Conservation (phyloP, 2,797 vertebrate species). For the Macropodus opercularis region DNA sequence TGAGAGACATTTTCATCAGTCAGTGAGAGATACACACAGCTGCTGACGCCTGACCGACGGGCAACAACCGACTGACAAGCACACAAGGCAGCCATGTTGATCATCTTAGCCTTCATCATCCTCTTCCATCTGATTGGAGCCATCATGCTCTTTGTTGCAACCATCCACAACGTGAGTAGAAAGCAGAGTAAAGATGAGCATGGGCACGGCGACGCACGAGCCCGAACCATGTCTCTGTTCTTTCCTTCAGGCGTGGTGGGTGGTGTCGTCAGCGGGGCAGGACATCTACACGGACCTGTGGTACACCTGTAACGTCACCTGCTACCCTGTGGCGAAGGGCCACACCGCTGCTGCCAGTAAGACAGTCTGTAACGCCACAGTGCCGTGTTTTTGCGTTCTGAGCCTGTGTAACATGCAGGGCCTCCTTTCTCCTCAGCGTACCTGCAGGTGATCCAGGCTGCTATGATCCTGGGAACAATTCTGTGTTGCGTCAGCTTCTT, state of each 20-base stretch:
- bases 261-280: constrained; percentile 47
- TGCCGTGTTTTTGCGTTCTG: neutral
- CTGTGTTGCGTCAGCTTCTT: constrained; percentile 92
- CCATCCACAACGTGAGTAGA: constrained; percentile 92
- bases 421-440: constrained; percentile 78
- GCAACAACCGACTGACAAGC: constrained; percentile 4
- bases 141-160: constrained; percentile 89
- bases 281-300: constrained; percentile 86
- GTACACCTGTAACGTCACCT: constrained; percentile 82
- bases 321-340: constrained; percentile 67
- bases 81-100: constrained; percentile 86
- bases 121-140: constrained; percentile 91
- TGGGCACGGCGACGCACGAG: fast-evolving
- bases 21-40: neutral
- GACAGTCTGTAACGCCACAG: neutral
- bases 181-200: neutral
- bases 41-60: constrained; percentile 9
- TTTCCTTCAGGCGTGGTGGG: constrained; percentile 90
- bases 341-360: constrained; percentile 65
- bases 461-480: constrained; percentile 92
- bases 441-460: constrained; percentile 90
- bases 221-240: neutral
- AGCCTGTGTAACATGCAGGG: neutral
- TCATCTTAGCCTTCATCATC: constrained; percentile 92
- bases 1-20: neutral